These are phyloP conservation scores for Agelas oroides DNA, from an alignment of 37 sponge, comb jelly and placozoan genomes.

Conservation along the genomic window DNA sequence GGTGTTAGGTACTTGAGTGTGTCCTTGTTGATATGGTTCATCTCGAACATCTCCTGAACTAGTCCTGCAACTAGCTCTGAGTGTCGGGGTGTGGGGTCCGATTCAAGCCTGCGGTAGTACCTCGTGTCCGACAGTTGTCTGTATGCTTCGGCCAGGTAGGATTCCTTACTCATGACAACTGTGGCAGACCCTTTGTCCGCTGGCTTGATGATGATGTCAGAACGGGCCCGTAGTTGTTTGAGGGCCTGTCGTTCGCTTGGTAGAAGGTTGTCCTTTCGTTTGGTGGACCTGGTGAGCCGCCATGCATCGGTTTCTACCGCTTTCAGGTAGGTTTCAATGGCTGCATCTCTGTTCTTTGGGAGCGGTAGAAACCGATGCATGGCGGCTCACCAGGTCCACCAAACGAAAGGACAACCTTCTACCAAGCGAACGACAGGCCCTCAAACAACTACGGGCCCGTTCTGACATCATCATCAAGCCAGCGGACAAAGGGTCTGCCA, in stretches of 20 bases:
- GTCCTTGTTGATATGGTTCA: too few relatives aligned
- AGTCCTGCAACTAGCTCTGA: too few relatives aligned
- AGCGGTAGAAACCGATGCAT: background rate
- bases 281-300: background rate
- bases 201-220: too few relatives aligned
- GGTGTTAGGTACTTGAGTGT: too few relatives aligned
- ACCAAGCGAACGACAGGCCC: background rate
- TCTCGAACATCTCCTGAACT: too few relatives aligned
- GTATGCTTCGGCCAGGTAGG: background rate
- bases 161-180: conserved; percentile 6
- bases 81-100: too few relatives aligned
- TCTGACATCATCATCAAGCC: too few relatives aligned
- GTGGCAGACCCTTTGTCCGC: too few relatives aligned
- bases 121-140: conserved; percentile 30
- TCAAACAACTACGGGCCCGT: too few relatives aligned
- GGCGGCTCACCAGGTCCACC: background rate
- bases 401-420: conserved; percentile 5
- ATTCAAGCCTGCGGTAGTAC: too few relatives aligned
- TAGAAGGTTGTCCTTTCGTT: conserved; percentile 1
- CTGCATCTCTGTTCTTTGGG: conserved; percentile 2
- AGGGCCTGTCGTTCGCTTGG: background rate
- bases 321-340: background rate
- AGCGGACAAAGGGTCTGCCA: too few relatives aligned
- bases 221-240: too few relatives aligned
- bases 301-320: conserved; percentile 6